phyloP scores from a whole-genome alignment of 2,797 vertebrate genomes.

The Anas bahamensis region DNA sequence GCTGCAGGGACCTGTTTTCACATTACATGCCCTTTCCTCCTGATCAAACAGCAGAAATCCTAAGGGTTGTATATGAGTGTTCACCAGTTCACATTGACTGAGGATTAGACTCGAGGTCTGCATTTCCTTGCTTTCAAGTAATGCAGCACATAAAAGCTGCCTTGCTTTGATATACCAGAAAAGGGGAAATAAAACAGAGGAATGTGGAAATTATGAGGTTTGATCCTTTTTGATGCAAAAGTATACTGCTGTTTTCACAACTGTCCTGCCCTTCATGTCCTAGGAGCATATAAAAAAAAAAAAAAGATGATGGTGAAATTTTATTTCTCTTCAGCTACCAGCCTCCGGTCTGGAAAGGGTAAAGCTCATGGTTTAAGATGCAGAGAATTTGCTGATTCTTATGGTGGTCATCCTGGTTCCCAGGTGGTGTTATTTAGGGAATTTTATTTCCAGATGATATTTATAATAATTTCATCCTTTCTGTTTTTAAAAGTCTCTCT shows the following conservation, averaged over 20 bases:
- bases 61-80: not conserved
- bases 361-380: not conserved
- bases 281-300: not conserved
- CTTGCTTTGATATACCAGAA: not conserved
- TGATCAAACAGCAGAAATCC: not conserved
- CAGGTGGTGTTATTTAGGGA: not conserved
- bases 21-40: not conserved
- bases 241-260: not conserved
- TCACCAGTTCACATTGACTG: not conserved
- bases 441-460: not conserved
- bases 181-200: not conserved
- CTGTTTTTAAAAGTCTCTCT: not conserved
- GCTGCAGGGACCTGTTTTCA: not conserved
- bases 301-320: not conserved
- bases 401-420: not conserved
- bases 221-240: not conserved
- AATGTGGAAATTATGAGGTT: not conserved
- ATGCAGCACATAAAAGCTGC: not conserved
- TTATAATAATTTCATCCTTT: not conserved
- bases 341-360: not conserved
- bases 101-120: not conserved
- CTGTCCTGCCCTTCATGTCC: not conserved
- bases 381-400: not conserved
- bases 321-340: not conserved
- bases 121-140: not conserved